These are phyloP conservation scores for Ormyrus pomaceus DNA, from an alignment of 2,888 invertebrate genomes.

Conservation along the genomic window DNA sequence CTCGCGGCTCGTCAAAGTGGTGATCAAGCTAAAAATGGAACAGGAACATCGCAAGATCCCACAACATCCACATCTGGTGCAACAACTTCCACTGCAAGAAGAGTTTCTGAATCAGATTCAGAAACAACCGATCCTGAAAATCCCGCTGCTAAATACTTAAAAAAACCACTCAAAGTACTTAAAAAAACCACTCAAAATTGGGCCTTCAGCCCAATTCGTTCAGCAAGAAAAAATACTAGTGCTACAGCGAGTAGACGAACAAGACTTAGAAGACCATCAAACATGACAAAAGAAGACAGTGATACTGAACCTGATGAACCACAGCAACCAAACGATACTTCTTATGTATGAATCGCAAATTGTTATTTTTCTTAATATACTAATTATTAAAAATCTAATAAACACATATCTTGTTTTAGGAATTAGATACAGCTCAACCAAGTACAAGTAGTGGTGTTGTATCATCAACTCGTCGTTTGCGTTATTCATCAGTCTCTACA, in stretches of 20 bases:
- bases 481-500: slow-evolving; percentile 59
- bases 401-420: slow-evolving; percentile 24
- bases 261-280: too few species aligned
- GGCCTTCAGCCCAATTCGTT: too few species aligned
- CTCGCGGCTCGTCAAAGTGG: slow-evolving; percentile 76
- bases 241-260: too few species aligned
- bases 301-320: slow-evolving; percentile 34
- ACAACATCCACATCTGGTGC: background rate
- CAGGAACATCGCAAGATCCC: slow-evolving; percentile 3
- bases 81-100: background rate
- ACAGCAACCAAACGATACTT: background rate
- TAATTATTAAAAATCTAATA: background rate
- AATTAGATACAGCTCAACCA: slow-evolving; percentile 68
- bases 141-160: too few species aligned
- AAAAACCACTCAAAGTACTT: too few species aligned
- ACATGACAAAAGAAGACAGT: slow-evolving; percentile 29
- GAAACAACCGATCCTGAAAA: too few species aligned
- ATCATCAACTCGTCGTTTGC: slow-evolving; percentile 59
- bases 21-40: slow-evolving; percentile 53
- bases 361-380: background rate
- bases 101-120: too few species aligned
- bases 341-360: slow-evolving; percentile 25
- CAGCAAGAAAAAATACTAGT: too few species aligned
- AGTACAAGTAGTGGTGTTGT: slow-evolving; percentile 72
- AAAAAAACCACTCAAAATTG: too few species aligned